Base-by-base conservation (phyloP, 1,140 invertebrate genomes). In the Polypedilum pembai region DNA sequence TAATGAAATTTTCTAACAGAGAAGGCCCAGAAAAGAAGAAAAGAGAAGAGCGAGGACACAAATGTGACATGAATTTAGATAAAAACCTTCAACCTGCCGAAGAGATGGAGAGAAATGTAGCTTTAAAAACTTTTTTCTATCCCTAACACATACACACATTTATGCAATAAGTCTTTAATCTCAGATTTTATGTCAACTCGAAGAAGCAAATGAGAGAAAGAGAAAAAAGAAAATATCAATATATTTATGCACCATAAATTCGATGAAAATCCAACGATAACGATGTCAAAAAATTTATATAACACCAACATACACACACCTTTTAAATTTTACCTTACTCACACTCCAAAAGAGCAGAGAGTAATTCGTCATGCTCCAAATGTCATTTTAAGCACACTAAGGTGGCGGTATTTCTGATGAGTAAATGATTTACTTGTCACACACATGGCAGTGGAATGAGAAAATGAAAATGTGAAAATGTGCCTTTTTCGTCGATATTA, bases 281-380 rank as follows among this genome's bases (percentile, higher is more conserved):
- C 45, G n/a, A 56, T 56, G 45, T 56, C 41, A 45, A 45, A 8
- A 45, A 12, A 45, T 45, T 45, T 15, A 45, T 12, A 8, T 8
- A 8, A 45, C 15, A 12, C n/a, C 45, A 56, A 15, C 45, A 56
- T 56, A 56, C 4, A 56, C 12, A 56, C 45, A 56, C 41, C 8
- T n/a, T n/a, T n/a, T 15, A 56, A 56, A 56, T 15, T n/a, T n/a
- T 56, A 33, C 24, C 24, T 33, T 33, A 1, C 24, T 33, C 24
- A 33, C 24, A 33, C 45, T n/a, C 4, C 45, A 56, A 56, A 12
- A 45, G 1, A 12, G 0, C 45, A n/a, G 3, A 8, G 12, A 33
- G 45, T 56, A 56, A 56, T 56, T 56, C 45, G 65, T 69, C 65
- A 69, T 21, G 20, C 65, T 69, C 65, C 65, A 69, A 69, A 69